Conservation (phyloP, 2,113 vertebrate genomes). For the Nycticorax nycticorax region DNA sequence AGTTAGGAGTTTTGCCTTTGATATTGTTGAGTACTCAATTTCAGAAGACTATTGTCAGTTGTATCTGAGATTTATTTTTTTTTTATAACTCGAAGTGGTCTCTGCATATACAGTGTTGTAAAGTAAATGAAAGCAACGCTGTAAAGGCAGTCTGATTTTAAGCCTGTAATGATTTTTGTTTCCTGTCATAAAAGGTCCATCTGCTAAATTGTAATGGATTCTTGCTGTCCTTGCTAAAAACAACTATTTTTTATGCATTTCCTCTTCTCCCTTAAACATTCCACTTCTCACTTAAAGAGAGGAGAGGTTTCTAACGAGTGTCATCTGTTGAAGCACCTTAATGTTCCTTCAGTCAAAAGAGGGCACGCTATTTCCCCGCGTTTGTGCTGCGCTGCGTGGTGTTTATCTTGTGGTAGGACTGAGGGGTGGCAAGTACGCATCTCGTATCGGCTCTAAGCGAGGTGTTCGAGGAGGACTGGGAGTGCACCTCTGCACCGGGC, state of each 20-base stretch:
- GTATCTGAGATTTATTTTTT: background rate
- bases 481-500: background rate
- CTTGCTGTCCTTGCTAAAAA: background rate
- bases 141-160: background rate
- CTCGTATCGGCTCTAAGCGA: accelerated
- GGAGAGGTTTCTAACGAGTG: background rate
- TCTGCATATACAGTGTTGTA: accelerated
- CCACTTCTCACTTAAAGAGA: too few relatives aligned
- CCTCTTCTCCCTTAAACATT: background rate
- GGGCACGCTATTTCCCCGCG: background rate
- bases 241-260: background rate
- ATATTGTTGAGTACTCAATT: background rate
- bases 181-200: background rate
- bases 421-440: background rate
- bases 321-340: background rate
- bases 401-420: accelerated
- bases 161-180: background rate
- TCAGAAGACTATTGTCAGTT: background rate
- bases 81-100: background rate
- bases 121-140: background rate
- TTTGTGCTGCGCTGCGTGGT: background rate
- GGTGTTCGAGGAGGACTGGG: background rate
- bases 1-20: background rate
- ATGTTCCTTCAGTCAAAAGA: background rate
- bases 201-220: background rate